Base-by-base conservation (phyloP, 2,797 vertebrate genomes). In the Naso thynnoides region DNA sequence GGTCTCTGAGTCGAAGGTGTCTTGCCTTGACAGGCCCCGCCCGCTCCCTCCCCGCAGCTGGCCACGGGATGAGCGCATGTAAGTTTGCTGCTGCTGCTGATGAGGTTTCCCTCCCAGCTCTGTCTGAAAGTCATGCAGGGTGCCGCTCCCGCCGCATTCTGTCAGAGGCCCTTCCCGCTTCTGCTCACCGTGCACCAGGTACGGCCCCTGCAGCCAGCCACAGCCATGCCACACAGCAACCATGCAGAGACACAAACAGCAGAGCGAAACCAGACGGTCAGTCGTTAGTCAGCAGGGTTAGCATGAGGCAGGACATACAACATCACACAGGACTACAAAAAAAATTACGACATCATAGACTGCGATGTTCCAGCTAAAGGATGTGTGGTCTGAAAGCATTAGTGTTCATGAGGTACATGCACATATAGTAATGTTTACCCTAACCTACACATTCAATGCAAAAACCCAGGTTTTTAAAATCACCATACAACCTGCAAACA, bases 1-100 rank as follows among this genome's bases (percentile, higher is more conserved):
- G 27, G 96, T 96, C 93, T 98, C 97, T 0, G 95, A 95, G 88
- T 99, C 97, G 63, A 98, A 97, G 70, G 97, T 99, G 93, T 99
- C 98, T 86, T 98, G 97, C 72, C 96, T 93, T 41, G 97, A 94
- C 53, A 98, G 95, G 52, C 95, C 94, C 45, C 95, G 94, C 26
- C 95, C 89, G 3, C 86, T 88, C 5, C 94, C 90, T 6, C 89
- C 90, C 23, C 95, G 91, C 18, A 94, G 68, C 69, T 95, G 93
- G 19, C 91, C 91, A 24, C 94, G 85, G 18, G 95, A 89, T 45
- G 95, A 92, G 83, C 93, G 90, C 91, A 95, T 84, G 91, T 93
- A 76, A 9, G 90, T 52, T 76, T 93, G 93, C 84, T 88, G 92
- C 90, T 89, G 88, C 52, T 88, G 86, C 74, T 95, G 92, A 82